Evolutionary conservation across 1,140 invertebrate genomes (phyloP), one percentile per base, ranked within the genome.

Genomic region (Scaptomyza montana): DNA sequence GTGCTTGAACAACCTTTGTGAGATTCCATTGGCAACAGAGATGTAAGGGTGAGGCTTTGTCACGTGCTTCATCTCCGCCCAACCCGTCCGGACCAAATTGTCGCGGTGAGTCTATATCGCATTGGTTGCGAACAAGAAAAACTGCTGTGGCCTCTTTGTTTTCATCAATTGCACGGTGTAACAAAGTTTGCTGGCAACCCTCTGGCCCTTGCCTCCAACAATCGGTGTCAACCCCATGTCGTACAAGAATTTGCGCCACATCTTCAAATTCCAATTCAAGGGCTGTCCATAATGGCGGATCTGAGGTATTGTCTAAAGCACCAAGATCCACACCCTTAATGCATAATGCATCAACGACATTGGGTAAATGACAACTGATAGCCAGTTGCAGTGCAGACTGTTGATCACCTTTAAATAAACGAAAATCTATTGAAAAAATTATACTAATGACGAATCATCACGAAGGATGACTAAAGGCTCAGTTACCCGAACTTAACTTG

Each of bases 91-190:
- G 93, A 0, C 96, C 96, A 0, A 94, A 93, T 75, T 95, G 93
- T 45, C 97, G 93, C 0, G 96, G 93, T 39, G 95, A 95, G 92
- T 99, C 97, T 47, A 98, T 93, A 92, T 99, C 98, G 92, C 98
- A 99, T 3, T 97, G 97, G 80, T 97, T 97, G 74, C 96, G 94
- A 64, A 99, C 97, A 8, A 99, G 93, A 92, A 99, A 99, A 67
- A 96, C 95, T 1, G 98, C 97, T 28, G 96, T 94, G 16, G 94
- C 92, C 90, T 99, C 97, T 80, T 98, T 97, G 90, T 98, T 99
- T 92, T 98, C 97, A 93, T 99, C 98, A 73, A 99, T 97, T 0
- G 98, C 97, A 75, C 95, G 95, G 92, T 99, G 98, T 53, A 99
- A 93, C 8, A 99, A 92, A 0, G 97, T 98, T 91, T 99, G 98